Evolutionary conservation across 2,888 invertebrate species (phyloP).

Genomic region (Rutpela maculata): DNA sequence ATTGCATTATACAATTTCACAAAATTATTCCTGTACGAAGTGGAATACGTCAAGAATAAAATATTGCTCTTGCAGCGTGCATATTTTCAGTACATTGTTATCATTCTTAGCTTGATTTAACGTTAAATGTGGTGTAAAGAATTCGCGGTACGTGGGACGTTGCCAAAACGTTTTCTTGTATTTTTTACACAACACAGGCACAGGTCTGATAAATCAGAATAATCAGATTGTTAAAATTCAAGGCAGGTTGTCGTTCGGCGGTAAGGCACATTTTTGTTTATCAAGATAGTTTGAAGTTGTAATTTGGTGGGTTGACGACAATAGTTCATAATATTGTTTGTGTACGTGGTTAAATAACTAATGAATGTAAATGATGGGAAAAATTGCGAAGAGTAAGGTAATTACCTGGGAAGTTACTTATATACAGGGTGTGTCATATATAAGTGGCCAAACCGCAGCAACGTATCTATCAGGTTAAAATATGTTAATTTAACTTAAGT

Average conservation of each 20-base stretch:
- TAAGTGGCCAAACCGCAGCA: too few relatives aligned
- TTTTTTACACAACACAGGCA: slow-evolving; percentile 11
- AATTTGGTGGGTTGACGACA: neutral
- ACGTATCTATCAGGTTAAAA: too few relatives aligned
- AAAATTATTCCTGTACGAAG: neutral
- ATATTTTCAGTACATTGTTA: slow-evolving; percentile 32
- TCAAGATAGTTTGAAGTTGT: neutral
- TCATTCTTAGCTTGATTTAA: slow-evolving; percentile 28
- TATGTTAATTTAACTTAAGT: too few relatives aligned
- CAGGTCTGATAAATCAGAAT: slow-evolving; percentile 17
- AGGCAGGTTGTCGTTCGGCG: neutral
- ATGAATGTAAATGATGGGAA: too few relatives aligned
- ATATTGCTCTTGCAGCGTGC: neutral
- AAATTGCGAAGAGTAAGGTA: too few relatives aligned
- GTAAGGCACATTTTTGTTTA: neutral
- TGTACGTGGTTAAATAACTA: too few relatives aligned
- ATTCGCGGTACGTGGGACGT: slow-evolving; percentile 24
- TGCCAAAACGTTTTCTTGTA: slow-evolving; percentile 23
- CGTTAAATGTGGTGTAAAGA: slow-evolving; percentile 33
- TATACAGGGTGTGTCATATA: too few relatives aligned
- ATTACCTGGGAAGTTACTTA: too few relatives aligned
- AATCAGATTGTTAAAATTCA: slow-evolving; percentile 23
- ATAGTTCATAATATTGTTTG: neutral
- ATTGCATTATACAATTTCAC: neutral
- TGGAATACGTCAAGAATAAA: slow-evolving; percentile 4